Base-by-base conservation (phyloP, 2,797 vertebrate species). In the Oophaga sylvatica region DNA sequence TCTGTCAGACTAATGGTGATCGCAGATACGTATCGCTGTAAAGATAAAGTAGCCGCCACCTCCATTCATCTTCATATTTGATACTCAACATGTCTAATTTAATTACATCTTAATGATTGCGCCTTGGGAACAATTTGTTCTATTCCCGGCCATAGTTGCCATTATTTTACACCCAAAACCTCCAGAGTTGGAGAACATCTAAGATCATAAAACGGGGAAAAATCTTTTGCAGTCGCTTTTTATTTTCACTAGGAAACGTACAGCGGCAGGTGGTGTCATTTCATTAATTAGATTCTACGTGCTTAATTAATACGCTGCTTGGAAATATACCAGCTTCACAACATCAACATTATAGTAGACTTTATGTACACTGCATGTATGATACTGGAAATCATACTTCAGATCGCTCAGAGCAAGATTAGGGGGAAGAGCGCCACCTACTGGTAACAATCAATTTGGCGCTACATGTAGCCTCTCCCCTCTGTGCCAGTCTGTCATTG, bases 401-500 rank as follows among this genome's bases (percentile, higher is more conserved):
- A 45, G 35, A 29, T 67, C 31, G 56, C 62, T 60, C 70, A 22
- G n/a, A 53, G 53, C 22, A 62, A 22, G 45, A 12, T 31, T 80
- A 70, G 57, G 84, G 70, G 78, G 60, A 83, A 87, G 48, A 89
- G 73, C 68, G 85, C 88, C 88, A 79, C 84, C 88, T 86, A 45
- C 65, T 89, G 88, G 84, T n/a, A 62, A 75, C 48, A 77, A n/a
- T 75, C 59, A 68, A 35, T 63, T 63, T 29, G n/a, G 31, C 10
- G 76, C 11, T 5, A 10, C 80, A 63, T 7, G 5, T 63, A 26
- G 26, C 26, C 26, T 26, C 26, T 26, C 26, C 26, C 26, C 26
- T 26, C 26, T 26, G 26, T 26, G 26, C 26, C 26, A 26, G 26
- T 26, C 26, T 26, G 26, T 26, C 26, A 26, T 26, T 26, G 26